Conservation (phyloP, 2,888 invertebrate species). For the Conops quadrifasciatus region DNA sequence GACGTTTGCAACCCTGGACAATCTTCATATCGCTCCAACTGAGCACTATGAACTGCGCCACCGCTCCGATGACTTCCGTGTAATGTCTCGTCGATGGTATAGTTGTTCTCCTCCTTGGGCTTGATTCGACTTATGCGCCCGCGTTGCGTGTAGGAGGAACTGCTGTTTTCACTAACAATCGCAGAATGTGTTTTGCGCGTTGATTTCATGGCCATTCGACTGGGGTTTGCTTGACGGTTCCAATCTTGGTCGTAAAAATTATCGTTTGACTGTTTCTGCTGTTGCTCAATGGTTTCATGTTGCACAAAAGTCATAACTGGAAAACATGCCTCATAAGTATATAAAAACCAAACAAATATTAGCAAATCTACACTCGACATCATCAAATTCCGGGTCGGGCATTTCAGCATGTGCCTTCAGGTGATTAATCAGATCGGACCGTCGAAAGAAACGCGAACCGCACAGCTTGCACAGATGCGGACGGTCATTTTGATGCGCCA, state of each 20-base stretch:
- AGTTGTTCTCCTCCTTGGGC: slow-evolving; percentile 57
- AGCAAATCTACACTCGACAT: slow-evolving; percentile 50
- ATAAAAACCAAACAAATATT: background rate
- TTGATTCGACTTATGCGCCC: slow-evolving; percentile 58
- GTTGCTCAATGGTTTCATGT: slow-evolving; percentile 33
- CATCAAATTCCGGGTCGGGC: slow-evolving; percentile 68
- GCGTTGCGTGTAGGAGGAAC: slow-evolving; percentile 44
- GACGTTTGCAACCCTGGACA: slow-evolving; percentile 42
- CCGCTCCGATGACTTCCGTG: slow-evolving; percentile 29
- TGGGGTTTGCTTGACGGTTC: slow-evolving; percentile 45
- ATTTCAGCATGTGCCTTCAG: slow-evolving; percentile 82
- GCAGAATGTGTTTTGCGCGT: slow-evolving; percentile 43
- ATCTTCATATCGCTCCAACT: slow-evolving; percentile 42
- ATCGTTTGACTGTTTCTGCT: slow-evolving; percentile 51
- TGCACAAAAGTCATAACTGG: slow-evolving; percentile 45
- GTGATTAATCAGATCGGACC: slow-evolving; percentile 83
- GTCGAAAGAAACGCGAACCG: slow-evolving; percentile 80
- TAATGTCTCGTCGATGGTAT: slow-evolving; percentile 51
- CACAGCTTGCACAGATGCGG: slow-evolving; percentile 85
- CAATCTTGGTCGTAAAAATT: slow-evolving; percentile 62
- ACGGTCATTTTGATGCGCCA: slow-evolving; percentile 84
- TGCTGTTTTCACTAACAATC: slow-evolving; percentile 35
- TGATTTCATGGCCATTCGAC: slow-evolving; percentile 44
- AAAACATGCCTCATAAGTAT: slow-evolving; percentile 37
- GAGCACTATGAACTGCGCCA: background rate